Evolutionary conservation across 1,140 invertebrate species (phyloP), one percentile per base, ranked within the genome.

Genomic region (Bombus terrestris): DNA sequence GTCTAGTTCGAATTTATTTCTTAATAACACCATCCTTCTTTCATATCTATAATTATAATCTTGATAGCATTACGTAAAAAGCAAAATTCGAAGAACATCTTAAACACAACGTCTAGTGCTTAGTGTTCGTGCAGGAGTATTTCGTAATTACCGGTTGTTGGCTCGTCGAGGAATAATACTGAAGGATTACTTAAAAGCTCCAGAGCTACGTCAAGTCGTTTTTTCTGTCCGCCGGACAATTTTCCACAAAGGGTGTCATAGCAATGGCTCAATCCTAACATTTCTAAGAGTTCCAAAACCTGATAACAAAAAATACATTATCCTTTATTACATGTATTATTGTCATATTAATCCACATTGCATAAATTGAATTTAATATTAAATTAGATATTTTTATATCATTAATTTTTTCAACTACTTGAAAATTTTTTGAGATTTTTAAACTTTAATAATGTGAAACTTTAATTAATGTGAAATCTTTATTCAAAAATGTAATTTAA

Each of bases 81-180:
- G 18, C 0, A 53, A 53, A 53, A 53, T 53, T 53, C 18, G 5
- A 53, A 53, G 32, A 35, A 9, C 15, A 71, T 53, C 47, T 28
- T 28, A 12, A 28, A 15, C 25, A 25, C 0, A 25, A 28, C 6
- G 6, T 64, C 22, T 5, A 59, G 8, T 12, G 13, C 5, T 22
- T 15, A 28, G 22, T 9, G 3, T 41, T 41, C 32, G 25, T 15
- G 15, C 5, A 53, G 32, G 22, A 22, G 1, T 3, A 18, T 74
- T 83, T 77, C 35, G 47, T 69, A 85, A 77, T 94, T 91, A 97
- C 97, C 95, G 62, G 97, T 97, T 6, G 97, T 98, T 35, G 97
- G 97, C 91, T 98, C 97, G 91, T 98, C 97, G 75, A 97, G 96
- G 92, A 97, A 97, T 96, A 98, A 97, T 91, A 98, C 96, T 89